phyloP scores from a whole-genome alignment of 2,797 vertebrate genomes.

The Oophaga sylvatica region DNA sequence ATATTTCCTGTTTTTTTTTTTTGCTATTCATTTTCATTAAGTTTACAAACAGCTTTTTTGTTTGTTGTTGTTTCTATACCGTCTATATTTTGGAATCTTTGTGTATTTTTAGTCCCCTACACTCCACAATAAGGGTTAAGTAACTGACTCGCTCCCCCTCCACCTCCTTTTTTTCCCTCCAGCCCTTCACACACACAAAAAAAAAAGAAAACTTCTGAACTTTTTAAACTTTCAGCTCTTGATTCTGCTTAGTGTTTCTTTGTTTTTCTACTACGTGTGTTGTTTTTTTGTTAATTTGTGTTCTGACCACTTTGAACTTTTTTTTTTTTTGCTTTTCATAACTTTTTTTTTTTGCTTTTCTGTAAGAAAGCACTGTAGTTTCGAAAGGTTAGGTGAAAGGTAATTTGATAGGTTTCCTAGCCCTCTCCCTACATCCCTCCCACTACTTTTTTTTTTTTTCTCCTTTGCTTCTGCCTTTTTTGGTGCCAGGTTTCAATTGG shows the following conservation, averaged over 20 bases:
- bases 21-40: background rate
- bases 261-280: background rate
- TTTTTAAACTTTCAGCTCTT: background rate
- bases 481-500: constrained; percentile 80
- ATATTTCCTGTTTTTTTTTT: constrained; percentile 18
- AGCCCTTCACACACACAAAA: background rate
- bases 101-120: background rate
- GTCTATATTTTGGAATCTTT: background rate
- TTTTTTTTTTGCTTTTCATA: background rate
- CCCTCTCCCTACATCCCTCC: constrained; percentile 67
- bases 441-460: constrained; percentile 61
- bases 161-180: background rate
- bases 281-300: background rate
- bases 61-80: background rate
- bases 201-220: background rate
- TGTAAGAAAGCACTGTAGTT: constrained; percentile 18
- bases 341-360: background rate
- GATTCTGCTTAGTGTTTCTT: background rate
- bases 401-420: constrained; percentile 63
- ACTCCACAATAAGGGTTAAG: background rate
- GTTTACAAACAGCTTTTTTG: background rate
- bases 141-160: background rate
- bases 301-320: background rate
- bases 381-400: constrained; percentile 59
- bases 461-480: constrained; percentile 62